A percentile compares a stretch with the other conserved stretches of the same genome.
phyloP scores from a whole-genome alignment of 2,888 invertebrate genomes.

The Linnaemya tessellans region DNA sequence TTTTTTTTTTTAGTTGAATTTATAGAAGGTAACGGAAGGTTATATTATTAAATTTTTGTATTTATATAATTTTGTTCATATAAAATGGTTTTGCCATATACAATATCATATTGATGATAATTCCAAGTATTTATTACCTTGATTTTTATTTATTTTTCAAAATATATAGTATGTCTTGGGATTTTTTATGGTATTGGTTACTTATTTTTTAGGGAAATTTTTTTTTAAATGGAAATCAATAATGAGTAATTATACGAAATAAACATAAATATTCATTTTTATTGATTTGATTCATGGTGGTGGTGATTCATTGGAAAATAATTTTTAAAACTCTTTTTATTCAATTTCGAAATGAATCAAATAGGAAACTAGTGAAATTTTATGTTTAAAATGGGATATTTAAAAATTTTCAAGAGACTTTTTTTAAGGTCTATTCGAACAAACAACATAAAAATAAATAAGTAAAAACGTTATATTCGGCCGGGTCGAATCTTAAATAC shows the following conservation, averaged over 20 bases:
- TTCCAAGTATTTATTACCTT: conserved; percentile 67
- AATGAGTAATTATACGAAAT: conserved; percentile 58
- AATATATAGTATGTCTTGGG: conserved; percentile 43
- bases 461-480: no score
- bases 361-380: conserved; percentile 23
- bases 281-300: conserved; percentile 26
- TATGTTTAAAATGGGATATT: neutral
- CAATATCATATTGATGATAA: conserved; percentile 35
- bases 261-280: conserved; percentile 37
- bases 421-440: neutral
- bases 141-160: conserved; percentile 58
- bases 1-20: conserved; percentile 57
- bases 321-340: neutral
- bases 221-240: conserved; percentile 51
- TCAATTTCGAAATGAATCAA: neutral
- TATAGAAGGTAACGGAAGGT: conserved; percentile 74
- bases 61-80: conserved; percentile 51
- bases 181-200: conserved; percentile 54
- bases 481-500: no score
- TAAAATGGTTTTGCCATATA: conserved; percentile 64
- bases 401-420: neutral
- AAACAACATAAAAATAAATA: no score
- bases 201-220: conserved; percentile 59
- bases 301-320: conserved; percentile 36
- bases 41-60: conserved; percentile 61